These are phyloP conservation scores for Anisognathus igniventris DNA, from an alignment of 2,797 vertebrate genomes.

Conservation along the genomic window DNA sequence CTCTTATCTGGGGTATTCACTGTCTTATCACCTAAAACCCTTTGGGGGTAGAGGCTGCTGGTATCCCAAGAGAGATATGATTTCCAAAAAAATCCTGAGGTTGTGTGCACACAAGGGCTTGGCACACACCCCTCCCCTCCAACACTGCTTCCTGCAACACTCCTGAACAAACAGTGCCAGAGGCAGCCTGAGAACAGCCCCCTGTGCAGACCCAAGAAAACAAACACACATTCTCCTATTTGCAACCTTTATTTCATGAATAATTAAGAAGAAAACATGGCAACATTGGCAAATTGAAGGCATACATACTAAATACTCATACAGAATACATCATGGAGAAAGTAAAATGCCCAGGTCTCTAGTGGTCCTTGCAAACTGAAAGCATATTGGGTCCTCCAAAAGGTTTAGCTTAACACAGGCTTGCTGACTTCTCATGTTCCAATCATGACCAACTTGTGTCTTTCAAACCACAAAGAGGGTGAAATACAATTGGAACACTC, in stretches of 20 bases:
- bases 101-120: background rate
- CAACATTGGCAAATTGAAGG: slow-evolving; percentile 61
- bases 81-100: background rate
- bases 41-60: background rate
- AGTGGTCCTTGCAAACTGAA: slow-evolving; percentile 63
- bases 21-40: background rate
- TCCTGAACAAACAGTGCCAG: background rate
- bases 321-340: slow-evolving; percentile 63
- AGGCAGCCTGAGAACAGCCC: background rate
- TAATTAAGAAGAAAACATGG: slow-evolving; percentile 63
- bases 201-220: background rate
- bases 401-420: slow-evolving; percentile 29
- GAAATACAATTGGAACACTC: background rate
- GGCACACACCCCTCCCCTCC: background rate
- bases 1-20: background rate
- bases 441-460: background rate
- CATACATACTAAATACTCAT: slow-evolving; percentile 64
- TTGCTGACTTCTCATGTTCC: slow-evolving; percentile 6
- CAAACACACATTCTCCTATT: background rate
- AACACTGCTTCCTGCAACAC: background rate
- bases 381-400: slow-evolving; percentile 50
- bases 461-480: slow-evolving; percentile 5
- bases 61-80: background rate
- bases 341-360: slow-evolving; percentile 62
- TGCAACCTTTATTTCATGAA: slow-evolving; percentile 61